Conservation (phyloP, 2,113 vertebrate species). For the Ctenodactylus gundi region DNA sequence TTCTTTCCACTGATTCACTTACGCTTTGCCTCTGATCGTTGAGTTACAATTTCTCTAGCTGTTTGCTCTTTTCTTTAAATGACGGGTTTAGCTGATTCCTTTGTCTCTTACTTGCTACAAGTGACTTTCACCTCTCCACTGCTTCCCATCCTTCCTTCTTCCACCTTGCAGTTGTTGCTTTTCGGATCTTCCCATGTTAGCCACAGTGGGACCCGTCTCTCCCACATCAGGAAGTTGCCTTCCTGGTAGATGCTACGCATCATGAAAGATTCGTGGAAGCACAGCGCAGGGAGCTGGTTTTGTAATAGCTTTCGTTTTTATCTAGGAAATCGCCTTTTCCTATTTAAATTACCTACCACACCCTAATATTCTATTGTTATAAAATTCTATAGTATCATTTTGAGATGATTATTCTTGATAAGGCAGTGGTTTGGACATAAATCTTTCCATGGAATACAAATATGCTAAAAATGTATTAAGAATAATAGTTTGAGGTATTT, state of each 20-base stretch:
- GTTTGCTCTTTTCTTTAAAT: conserved; percentile 3
- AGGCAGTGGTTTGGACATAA: neutral
- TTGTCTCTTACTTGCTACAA: neutral
- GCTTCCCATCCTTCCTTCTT: neutral
- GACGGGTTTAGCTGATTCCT: neutral
- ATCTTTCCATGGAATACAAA: neutral
- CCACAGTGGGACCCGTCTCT: neutral
- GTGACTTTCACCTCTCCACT: neutral
- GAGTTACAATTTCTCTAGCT: neutral
- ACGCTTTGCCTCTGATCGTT: neutral
- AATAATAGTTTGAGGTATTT: neutral
- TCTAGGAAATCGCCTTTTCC: neutral
- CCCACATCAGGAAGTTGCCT: neutral
- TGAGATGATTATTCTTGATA: neutral
- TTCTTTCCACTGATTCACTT: neutral
- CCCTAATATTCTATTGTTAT: neutral
- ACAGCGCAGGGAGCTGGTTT: neutral
- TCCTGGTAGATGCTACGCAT: neutral
- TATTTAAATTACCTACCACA: neutral
- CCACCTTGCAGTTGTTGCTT: neutral
- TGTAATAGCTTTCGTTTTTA: neutral
- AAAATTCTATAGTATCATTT: conserved; percentile 23
- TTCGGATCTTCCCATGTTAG: neutral
- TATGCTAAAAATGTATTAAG: neutral
- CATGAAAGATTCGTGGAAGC: neutral